These are phyloP conservation scores for Apamea crenata DNA, from an alignment of 2,888 invertebrate genomes.

Conservation along the genomic window DNA sequence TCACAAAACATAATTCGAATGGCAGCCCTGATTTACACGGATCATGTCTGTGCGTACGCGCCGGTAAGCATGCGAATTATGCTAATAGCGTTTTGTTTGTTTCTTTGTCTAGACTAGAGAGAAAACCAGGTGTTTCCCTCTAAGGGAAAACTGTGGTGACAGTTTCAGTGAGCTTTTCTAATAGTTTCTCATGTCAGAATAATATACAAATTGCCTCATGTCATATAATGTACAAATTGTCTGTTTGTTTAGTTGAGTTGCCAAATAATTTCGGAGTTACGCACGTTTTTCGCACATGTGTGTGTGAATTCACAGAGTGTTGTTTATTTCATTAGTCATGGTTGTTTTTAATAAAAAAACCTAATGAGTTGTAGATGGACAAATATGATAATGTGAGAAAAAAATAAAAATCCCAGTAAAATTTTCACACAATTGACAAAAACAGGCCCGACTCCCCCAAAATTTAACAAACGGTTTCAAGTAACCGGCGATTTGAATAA, in stretches of 20 bases:
- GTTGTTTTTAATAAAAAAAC: background rate
- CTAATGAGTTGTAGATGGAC: constrained; percentile 1
- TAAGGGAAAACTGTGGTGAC: constrained; percentile 41
- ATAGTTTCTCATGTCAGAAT: background rate
- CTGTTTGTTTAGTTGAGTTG: background rate
- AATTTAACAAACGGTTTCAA: constrained; percentile 48
- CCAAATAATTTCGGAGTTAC: background rate
- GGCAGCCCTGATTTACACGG: constrained; percentile 64
- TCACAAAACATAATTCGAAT: constrained; percentile 45
- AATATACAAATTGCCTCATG: background rate
- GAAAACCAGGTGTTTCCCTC: constrained; percentile 45
- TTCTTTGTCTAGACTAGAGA: constrained; percentile 54
- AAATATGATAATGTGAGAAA: constrained; percentile 11
- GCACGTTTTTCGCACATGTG: constrained; percentile 28
- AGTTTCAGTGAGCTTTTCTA: constrained; percentile 26
- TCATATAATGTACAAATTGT: constrained; percentile 1
- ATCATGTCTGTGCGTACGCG: constrained; percentile 62
- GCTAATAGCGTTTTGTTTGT: constrained; percentile 67
- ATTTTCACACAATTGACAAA: constrained; percentile 21
- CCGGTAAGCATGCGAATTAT: constrained; percentile 62
- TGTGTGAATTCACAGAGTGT: background rate
- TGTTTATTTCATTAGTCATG: background rate
- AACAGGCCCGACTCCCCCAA: constrained; percentile 9
- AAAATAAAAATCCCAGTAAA: background rate
- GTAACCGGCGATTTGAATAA: constrained; percentile 50